phyloP scores from a whole-genome alignment of 1,140 invertebrate species.

The Pomacea maculata region DNA sequence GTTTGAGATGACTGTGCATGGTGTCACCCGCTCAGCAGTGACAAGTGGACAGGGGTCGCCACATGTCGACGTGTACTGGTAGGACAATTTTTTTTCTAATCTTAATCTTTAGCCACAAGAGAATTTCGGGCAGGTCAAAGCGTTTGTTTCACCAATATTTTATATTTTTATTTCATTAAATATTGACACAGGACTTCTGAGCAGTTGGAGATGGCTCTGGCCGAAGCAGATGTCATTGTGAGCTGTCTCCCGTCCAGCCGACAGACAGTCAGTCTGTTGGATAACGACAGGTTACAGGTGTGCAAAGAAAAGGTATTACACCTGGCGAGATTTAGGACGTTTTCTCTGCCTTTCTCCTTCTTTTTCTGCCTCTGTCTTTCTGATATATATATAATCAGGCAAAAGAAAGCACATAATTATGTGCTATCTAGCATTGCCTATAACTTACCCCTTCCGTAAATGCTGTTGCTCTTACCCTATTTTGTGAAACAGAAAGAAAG shows the following conservation, averaged over 20 bases:
- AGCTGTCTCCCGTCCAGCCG: constrained; percentile 69
- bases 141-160: no score
- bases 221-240: constrained; percentile 69
- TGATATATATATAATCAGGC: no score
- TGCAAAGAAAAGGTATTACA: constrained; percentile 49
- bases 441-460: no score
- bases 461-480: no score
- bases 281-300: constrained; percentile 64
- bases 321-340: not conserved
- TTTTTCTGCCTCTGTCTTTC: no score
- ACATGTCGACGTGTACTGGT: constrained; percentile 22
- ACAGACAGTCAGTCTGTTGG: constrained; percentile 67
- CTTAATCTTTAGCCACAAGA: no score
- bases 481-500: no score
- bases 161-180: no score
- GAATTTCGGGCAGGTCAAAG: no score
- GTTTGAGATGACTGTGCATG: constrained; percentile 32
- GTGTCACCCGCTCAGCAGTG: constrained; percentile 24
- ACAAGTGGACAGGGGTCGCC: not conserved
- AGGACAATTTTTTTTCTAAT: not conserved
- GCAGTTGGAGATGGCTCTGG: constrained; percentile 61
- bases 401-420: no score
- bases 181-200: constrained; percentile 13
- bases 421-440: no score
- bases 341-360: no score